Percentiles rank a stretch among this genome's conserved stretches.
Conservation (phyloP, 2,888 invertebrate species). For the Ectemnius lituratus region DNA sequence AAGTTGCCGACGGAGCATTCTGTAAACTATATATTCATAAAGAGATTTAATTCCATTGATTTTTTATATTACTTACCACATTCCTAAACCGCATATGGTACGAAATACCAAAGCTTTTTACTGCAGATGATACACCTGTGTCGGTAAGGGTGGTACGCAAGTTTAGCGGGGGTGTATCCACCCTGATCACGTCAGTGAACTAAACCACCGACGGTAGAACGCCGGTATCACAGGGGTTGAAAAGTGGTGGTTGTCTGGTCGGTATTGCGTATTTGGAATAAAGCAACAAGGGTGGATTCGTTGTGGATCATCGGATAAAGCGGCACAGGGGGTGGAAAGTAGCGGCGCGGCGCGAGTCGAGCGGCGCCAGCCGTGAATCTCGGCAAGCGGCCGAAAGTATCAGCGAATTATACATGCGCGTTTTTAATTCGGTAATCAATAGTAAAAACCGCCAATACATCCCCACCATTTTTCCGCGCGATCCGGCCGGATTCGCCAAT, state of each 20-base stretch:
- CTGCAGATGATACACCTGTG: slow-evolving; percentile 12
- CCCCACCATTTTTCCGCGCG: slow-evolving; percentile 62
- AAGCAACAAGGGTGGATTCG: slow-evolving; percentile 9
- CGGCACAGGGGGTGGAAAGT: slow-evolving; percentile 10
- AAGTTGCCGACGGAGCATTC: no score
- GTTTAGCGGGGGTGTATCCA: no score
- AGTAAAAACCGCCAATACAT: slow-evolving; percentile 73
- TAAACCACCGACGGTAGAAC: neutral
- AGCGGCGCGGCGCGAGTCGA: slow-evolving; percentile 6
- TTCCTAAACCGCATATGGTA: neutral
- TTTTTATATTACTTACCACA: no score
- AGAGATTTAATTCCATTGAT: no score
- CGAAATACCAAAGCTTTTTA: neutral
- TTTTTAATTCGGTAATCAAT: slow-evolving; percentile 76
- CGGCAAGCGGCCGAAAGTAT: slow-evolving; percentile 49
- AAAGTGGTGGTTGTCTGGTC: neutral
- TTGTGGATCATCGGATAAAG: slow-evolving; percentile 26
- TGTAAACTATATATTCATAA: no score
- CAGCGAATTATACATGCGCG: slow-evolving; percentile 75
- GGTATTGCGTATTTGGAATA: slow-evolving; percentile 28
- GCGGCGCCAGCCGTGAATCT: slow-evolving; percentile 31
- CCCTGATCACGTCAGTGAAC: no score
- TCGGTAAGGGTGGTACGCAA: slow-evolving; percentile 27
- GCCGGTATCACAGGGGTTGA: neutral
- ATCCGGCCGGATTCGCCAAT: slow-evolving; percentile 57